phyloP scores from a whole-genome alignment of 2,113 vertebrate genomes.

The Elachura formosa region DNA sequence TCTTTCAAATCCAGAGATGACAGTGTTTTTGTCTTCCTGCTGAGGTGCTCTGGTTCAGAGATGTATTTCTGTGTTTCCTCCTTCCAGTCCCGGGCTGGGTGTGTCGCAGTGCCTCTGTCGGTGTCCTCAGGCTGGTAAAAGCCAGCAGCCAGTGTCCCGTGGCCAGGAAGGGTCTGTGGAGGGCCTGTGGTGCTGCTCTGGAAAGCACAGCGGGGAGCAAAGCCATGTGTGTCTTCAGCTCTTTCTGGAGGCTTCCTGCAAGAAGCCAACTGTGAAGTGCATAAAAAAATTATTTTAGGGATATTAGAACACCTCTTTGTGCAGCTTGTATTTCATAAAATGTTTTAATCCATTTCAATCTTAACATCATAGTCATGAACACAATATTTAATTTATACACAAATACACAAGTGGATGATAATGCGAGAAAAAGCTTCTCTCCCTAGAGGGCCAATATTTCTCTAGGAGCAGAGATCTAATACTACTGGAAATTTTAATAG shows the following conservation, averaged over 20 bases:
- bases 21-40: background rate
- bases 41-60: background rate
- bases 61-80: background rate
- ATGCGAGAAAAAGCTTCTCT: background rate
- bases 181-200: background rate
- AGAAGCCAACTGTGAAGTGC: constrained; percentile 13
- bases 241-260: background rate
- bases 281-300: background rate
- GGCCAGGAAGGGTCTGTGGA: background rate
- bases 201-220: constrained; percentile 20
- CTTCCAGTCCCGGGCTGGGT: background rate
- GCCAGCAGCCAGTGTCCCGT: background rate
- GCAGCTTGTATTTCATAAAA: background rate
- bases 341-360: background rate
- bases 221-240: background rate
- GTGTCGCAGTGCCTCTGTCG: background rate
- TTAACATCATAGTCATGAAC: background rate
- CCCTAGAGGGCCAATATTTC: background rate
- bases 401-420: background rate
- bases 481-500: background rate
- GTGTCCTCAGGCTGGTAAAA: background rate
- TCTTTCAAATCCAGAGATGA: background rate
- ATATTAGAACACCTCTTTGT: background rate
- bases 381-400: background rate
- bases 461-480: background rate